Conservation (phyloP, 2,888 invertebrate genomes). For the Aproaerema taeniolella region DNA sequence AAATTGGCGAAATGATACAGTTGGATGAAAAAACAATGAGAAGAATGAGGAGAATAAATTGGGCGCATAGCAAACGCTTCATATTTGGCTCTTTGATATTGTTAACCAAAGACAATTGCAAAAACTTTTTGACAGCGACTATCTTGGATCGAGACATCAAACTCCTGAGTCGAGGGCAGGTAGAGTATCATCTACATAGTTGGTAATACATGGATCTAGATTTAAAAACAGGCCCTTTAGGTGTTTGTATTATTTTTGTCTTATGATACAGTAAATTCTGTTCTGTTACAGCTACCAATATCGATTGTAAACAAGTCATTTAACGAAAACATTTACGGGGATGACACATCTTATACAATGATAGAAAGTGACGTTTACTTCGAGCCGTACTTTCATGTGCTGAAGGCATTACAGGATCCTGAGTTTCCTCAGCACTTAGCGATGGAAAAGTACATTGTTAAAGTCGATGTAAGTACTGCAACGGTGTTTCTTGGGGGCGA, state of each 20-base stretch:
- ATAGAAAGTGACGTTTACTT: constrained; percentile 88
- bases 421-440: constrained; percentile 75
- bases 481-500: too few species aligned
- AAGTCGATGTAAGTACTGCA: constrained; percentile 67
- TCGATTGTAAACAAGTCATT: constrained; percentile 28
- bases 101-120: constrained; percentile 83
- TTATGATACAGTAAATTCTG: too few species aligned
- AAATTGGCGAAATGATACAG: constrained; percentile 48
- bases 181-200: constrained; percentile 23
- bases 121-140: constrained; percentile 80
- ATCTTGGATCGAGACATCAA: constrained; percentile 76
- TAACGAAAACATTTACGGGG: constrained; percentile 28
- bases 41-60: constrained; percentile 48
- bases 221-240: not conserved
- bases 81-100: constrained; percentile 84
- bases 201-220: not conserved
- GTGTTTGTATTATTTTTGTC: not conserved
- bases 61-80: constrained; percentile 74
- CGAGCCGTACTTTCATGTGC: constrained; percentile 86
- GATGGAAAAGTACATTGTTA: constrained; percentile 82
- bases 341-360: constrained; percentile 68
- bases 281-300: constrained; percentile 44
- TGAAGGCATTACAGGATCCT: constrained; percentile 80
- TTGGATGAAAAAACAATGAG: constrained; percentile 37
- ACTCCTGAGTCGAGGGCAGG: constrained; percentile 43